Conservation (phyloP, 2,113 vertebrate species). For the Pan troglodytes region DNA sequence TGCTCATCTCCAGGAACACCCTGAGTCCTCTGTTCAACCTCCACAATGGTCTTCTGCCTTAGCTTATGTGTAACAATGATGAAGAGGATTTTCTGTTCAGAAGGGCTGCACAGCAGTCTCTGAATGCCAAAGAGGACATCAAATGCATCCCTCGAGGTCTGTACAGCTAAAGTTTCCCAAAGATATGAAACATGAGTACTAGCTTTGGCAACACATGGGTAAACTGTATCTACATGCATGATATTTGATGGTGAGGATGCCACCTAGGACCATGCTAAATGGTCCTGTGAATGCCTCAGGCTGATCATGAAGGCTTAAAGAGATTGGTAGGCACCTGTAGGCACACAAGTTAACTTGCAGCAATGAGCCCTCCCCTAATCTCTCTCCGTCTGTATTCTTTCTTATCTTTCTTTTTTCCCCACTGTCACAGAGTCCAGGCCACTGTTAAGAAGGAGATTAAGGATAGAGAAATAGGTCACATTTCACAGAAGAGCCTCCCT, state of each 20-base stretch:
- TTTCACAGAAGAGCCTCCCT: background rate
- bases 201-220: background rate
- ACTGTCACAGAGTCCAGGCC: background rate
- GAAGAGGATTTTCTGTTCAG: background rate
- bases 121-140: background rate
- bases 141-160: background rate
- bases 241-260: background rate
- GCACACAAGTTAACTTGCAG: background rate
- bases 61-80: background rate
- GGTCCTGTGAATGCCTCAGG: background rate
- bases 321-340: background rate
- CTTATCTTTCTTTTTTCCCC: background rate
- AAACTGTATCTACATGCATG: too few species aligned
- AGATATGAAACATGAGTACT: background rate
- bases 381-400: background rate
- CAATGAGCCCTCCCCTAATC: background rate
- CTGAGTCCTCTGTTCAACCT: background rate
- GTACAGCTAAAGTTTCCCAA: background rate
- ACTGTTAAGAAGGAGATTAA: conserved; percentile 1
- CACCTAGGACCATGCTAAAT: background rate
- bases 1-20: background rate
- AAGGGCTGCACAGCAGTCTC: background rate
- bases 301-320: background rate
- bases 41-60: background rate
- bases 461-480: background rate